Base-by-base conservation (phyloP, 2,797 vertebrate genomes). In the Molothrus ater region DNA sequence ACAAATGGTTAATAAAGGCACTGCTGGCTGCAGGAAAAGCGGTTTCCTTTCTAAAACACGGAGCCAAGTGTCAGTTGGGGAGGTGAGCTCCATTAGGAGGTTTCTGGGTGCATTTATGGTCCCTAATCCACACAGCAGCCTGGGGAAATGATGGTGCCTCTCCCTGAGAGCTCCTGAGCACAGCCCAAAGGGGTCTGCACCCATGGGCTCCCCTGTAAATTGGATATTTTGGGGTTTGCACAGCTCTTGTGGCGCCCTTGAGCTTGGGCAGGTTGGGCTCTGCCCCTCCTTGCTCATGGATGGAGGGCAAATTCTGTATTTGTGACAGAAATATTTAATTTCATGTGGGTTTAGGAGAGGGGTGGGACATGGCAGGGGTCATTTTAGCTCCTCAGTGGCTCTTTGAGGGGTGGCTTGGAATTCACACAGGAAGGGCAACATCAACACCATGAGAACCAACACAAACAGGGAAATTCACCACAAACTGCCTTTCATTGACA, bases 1-100 rank as follows among this genome's bases (percentile, higher is more conserved):
- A 68, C 87, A 90, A 97, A 95, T 5, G 45, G 91, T 92, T 84
- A 81, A 93, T 40, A 40, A 72, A 94, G 60, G 4, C 81, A 48
- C 54, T 17, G 36, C 34, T 5, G 61, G 57, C 50, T 80, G 32
- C 36, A 36, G 80, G 40, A n/a, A 75, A 86, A 79, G 85, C 66
- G 26, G 50, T 17, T 93, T 68, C 36, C 72, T 59, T 51, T 7
- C 82, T 20, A 65, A 87, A 84, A 75, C 63, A 11, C n/a, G 20
- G 31, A 80, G 51, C 9, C 4, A 65, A 45, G 83, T 32, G 70
- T 57, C 93, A 59, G 9, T 2, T n/a, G 57, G 21, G 0, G 11
- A 87, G 88, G 69, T 7, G 50, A 84, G 40, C 15, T 60, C 53
- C 80, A 34, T 47, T 14, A 18, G 6, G 13, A 51, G 66, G 32